These are phyloP conservation scores for Vulpes ferrilata DNA, from an alignment of 2,113 vertebrate genomes.

Conservation along the genomic window DNA sequence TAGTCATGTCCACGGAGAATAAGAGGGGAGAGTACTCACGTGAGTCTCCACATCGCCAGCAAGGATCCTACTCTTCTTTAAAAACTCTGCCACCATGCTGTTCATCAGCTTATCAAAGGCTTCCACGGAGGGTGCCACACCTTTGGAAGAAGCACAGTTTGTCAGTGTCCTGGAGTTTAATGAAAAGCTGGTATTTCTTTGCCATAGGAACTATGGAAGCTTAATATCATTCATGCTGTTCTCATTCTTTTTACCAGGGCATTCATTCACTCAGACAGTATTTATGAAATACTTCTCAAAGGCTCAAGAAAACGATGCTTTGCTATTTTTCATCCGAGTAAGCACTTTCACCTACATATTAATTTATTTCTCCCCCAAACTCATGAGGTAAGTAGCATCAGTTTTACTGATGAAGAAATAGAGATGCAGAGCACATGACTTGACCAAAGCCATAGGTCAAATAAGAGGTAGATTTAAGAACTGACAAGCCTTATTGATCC, in stretches of 20 bases:
- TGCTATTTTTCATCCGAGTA: background rate
- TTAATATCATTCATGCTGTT: background rate
- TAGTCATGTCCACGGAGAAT: background rate
- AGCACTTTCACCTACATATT: background rate
- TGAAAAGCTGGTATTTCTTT: background rate
- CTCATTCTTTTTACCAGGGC: background rate
- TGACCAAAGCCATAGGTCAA: background rate
- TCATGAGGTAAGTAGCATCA: background rate
- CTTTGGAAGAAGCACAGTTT: slow-evolving; percentile 83
- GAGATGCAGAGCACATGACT: background rate
- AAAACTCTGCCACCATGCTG: slow-evolving; percentile 92
- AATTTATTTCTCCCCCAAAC: background rate
- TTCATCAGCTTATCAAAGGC: slow-evolving; percentile 93
- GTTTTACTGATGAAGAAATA: background rate
- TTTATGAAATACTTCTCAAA: background rate
- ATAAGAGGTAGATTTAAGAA: background rate
- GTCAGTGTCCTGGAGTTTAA: slow-evolving; percentile 43
- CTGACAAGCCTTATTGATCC: background rate
- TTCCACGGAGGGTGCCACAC: slow-evolving; percentile 91
- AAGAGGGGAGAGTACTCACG: slow-evolving; percentile 89
- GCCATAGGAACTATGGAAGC: background rate
- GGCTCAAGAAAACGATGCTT: background rate
- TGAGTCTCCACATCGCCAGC: slow-evolving; percentile 95
- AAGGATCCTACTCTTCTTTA: slow-evolving; percentile 93
- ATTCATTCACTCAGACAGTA: background rate